Evolutionary conservation across 2,888 invertebrate genomes (phyloP).

Genomic region (Tuberolachnus salignus): DNA sequence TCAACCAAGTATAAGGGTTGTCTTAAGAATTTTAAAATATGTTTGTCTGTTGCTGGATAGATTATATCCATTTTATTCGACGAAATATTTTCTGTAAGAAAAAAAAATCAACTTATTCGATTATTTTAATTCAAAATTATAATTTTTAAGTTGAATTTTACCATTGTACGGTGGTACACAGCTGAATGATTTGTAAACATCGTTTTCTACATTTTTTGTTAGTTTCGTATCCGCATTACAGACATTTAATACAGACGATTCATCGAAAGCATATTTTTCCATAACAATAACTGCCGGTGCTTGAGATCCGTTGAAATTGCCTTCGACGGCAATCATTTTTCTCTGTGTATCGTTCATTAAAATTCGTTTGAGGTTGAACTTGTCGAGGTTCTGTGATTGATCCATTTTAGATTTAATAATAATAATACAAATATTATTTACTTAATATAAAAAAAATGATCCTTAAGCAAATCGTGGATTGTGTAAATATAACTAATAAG

Average conservation of each 20-base stretch:
- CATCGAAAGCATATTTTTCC: conserved; percentile 81
- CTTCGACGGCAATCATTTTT: conserved; percentile 75
- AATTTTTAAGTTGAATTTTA: background rate
- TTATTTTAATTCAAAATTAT: background rate
- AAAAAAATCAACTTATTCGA: background rate
- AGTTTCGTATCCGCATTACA: conserved; percentile 69
- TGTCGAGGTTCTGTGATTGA: conserved; percentile 66
- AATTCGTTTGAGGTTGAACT: conserved; percentile 72
- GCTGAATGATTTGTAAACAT: conserved; percentile 83
- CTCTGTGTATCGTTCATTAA: conserved; percentile 75
- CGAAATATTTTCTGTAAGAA: conserved; percentile 60
- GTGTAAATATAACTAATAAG: too few species aligned
- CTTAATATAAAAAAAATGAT: too few species aligned
- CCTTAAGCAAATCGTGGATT: too few species aligned
- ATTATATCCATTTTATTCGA: conserved; percentile 90
- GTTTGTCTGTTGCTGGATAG: conserved; percentile 91
- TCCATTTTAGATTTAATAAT: background rate
- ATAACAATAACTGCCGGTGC: conserved; percentile 76
- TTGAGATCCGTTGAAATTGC: conserved; percentile 68
- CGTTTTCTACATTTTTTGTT: conserved; percentile 75
- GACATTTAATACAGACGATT: conserved; percentile 67
- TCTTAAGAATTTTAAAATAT: conserved; percentile 82
- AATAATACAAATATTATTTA: background rate
- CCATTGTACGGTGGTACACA: conserved; percentile 62
- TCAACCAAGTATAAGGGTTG: conserved; percentile 77